phyloP scores from a whole-genome alignment of 2,113 vertebrate species.

The Regulus satrapa region DNA sequence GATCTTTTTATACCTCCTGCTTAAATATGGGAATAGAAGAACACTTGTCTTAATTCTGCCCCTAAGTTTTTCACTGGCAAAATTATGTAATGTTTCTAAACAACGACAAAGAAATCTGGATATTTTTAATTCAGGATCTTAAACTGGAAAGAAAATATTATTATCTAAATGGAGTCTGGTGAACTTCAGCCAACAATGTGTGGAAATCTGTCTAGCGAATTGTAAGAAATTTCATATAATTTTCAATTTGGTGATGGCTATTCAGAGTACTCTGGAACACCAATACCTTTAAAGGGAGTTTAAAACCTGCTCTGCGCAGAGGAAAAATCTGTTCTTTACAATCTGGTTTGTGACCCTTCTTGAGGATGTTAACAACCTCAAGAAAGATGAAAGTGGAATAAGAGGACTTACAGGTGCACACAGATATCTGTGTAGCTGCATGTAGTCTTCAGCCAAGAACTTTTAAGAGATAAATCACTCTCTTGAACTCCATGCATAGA shows the following conservation, averaged over 20 bases:
- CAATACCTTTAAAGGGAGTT: background rate
- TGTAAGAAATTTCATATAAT: background rate
- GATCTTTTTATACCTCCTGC: background rate
- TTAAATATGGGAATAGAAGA: background rate
- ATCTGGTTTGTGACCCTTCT: background rate
- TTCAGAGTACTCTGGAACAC: background rate
- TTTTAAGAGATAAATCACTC: background rate
- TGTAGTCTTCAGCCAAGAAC: background rate
- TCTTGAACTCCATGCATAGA: background rate
- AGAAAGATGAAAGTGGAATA: background rate
- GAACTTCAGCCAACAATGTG: background rate
- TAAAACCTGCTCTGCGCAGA: background rate
- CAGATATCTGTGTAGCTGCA: background rate
- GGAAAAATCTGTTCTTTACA: background rate
- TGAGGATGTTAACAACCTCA: background rate
- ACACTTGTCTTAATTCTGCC: background rate
- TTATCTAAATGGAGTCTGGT: background rate
- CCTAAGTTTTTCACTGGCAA: background rate
- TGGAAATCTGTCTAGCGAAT: background rate
- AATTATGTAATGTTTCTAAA: background rate
- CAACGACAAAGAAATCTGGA: background rate
- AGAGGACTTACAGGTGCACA: background rate
- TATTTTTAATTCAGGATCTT: background rate
- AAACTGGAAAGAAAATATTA: background rate
- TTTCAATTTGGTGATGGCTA: background rate